These are phyloP conservation scores for Caerostris darwini DNA, from an alignment of 1,140 invertebrate genomes.

Conservation along the genomic window DNA sequence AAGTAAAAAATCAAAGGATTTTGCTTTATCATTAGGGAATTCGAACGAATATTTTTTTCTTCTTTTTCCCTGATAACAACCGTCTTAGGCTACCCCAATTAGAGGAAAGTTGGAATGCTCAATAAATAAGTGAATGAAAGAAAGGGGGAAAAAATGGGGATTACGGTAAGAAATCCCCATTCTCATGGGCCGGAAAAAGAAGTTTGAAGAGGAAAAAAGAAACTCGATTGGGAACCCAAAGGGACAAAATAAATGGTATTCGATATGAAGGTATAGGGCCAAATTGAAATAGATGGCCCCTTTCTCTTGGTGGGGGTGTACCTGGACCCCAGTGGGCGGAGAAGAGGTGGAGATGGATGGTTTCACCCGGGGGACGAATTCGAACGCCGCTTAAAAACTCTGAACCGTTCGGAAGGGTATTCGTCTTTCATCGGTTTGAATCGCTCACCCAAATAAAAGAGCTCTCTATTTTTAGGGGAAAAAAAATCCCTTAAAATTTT, in stretches of 20 bases:
- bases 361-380: constrained; percentile 67
- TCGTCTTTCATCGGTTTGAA: constrained; percentile 64
- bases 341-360: constrained; percentile 50
- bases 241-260: constrained; percentile 65
- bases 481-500: background rate
- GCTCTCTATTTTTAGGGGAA: background rate
- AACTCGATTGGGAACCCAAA: constrained; percentile 28
- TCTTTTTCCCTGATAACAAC: background rate
- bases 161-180: constrained; percentile 16
- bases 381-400: constrained; percentile 73
- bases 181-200: background rate
- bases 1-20: background rate
- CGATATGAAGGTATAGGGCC: constrained; percentile 67
- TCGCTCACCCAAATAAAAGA: constrained; percentile 15
- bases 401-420: constrained; percentile 55
- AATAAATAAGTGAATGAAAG: constrained; percentile 8
- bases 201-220: background rate
- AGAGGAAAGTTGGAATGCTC: constrained; percentile 30
- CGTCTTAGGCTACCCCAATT: constrained; percentile 27
- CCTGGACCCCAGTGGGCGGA: background rate
- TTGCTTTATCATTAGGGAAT: constrained; percentile 45
- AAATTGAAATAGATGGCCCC: constrained; percentile 74
- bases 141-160: background rate
- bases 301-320: background rate
- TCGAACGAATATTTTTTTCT: background rate